These are phyloP conservation scores for Siniperca undulata DNA, from an alignment of 2,797 vertebrate species.

Conservation along the genomic window DNA sequence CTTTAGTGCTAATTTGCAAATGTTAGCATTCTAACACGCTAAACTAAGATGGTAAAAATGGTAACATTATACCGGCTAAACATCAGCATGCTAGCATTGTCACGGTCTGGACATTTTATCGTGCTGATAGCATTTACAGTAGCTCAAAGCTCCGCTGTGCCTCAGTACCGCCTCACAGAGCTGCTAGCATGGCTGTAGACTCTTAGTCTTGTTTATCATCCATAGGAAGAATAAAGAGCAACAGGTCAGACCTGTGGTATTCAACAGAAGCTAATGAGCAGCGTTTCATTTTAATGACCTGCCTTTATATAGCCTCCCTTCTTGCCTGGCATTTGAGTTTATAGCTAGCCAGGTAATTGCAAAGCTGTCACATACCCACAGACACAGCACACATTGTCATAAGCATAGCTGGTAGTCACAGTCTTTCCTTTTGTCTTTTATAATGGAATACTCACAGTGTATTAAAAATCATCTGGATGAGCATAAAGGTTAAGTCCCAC, in stretches of 20 bases:
- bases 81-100: not conserved
- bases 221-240: slow-evolving; percentile 44
- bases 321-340: slow-evolving; percentile 71
- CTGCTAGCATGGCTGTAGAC: not conserved
- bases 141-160: not conserved
- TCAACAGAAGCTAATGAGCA: slow-evolving; percentile 67
- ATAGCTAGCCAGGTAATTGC: slow-evolving; percentile 65
- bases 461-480: slow-evolving; percentile 47
- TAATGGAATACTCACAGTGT: slow-evolving; percentile 41
- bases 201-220: slow-evolving; percentile 25
- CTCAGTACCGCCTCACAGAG: not conserved
- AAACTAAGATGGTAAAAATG: not conserved
- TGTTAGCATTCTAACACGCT: not conserved
- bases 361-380: slow-evolving; percentile 46
- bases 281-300: slow-evolving; percentile 59
- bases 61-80: not conserved
- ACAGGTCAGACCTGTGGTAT: slow-evolving; percentile 58
- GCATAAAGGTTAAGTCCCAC: slow-evolving; percentile 53
- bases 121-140: not conserved
- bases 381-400: slow-evolving; percentile 14
- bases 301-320: slow-evolving; percentile 56
- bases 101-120: not conserved
- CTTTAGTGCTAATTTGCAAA: not conserved
- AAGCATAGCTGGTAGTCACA: slow-evolving; percentile 6
- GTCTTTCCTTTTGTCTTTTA: slow-evolving; percentile 50